Evolutionary conservation across 2,888 invertebrate species (phyloP).

Genomic region (Chrysolina americana): DNA sequence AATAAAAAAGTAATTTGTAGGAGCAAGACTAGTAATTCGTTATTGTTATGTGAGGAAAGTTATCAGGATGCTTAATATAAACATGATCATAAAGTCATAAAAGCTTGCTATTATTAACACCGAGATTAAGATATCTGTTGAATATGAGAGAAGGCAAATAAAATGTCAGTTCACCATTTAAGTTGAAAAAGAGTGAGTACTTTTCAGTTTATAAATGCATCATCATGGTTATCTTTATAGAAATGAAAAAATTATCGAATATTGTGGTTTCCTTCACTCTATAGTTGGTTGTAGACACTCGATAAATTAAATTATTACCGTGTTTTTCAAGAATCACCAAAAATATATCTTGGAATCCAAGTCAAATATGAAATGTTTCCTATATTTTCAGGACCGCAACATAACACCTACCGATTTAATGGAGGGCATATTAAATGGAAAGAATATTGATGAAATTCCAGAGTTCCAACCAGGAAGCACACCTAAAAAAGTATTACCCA

Average conservation of each 20-base stretch:
- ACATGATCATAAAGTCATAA: conserved; percentile 39
- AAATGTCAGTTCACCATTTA: conserved; percentile 3
- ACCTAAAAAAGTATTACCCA: conserved; percentile 52
- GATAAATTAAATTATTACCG: too few relatives aligned
- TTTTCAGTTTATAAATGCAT: too few relatives aligned
- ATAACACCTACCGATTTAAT: conserved; percentile 64
- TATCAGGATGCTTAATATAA: conserved; percentile 41
- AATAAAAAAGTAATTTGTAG: neutral
- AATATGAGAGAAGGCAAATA: conserved; percentile 23
- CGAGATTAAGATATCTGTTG: conserved; percentile 42
- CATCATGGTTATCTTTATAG: too few relatives aligned
- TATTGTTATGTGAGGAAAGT: conserved; percentile 24
- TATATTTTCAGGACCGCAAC: conserved; percentile 58
- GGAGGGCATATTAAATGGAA: conserved; percentile 68
- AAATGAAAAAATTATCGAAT: too few relatives aligned
- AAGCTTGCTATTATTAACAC: conserved; percentile 44
- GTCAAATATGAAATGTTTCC: neutral
- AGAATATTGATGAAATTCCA: conserved; percentile 67
- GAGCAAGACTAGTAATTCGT: neutral
- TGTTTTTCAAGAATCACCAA: too few relatives aligned
- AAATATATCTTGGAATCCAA: neutral
- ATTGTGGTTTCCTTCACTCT: too few relatives aligned
- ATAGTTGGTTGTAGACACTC: too few relatives aligned
- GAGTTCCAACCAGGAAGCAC: conserved; percentile 65
- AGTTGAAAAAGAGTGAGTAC: neutral